Conservation (phyloP, 2,888 invertebrate species). For the Drosophila buzzatii region DNA sequence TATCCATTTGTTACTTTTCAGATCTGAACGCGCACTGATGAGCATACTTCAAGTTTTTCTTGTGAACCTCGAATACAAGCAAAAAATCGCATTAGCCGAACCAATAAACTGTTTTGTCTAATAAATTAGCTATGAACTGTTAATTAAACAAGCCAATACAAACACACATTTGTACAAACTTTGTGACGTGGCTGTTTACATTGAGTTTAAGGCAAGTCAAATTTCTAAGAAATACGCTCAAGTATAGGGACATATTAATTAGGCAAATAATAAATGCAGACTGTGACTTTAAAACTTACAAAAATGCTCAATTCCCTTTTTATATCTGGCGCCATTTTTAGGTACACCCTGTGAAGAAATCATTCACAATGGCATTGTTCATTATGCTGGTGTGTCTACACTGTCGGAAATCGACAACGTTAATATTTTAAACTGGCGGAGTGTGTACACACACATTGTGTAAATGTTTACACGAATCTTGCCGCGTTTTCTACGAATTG, state of each 20-base stretch:
- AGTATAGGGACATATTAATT: not conserved
- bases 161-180: slow-evolving; percentile 44
- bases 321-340: slow-evolving; percentile 19
- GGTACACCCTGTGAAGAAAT: slow-evolving; percentile 12
- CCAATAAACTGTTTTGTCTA: slow-evolving; percentile 64
- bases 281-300: not conserved
- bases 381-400: slow-evolving; percentile 15
- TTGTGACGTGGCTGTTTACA: slow-evolving; percentile 26
- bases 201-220: not conserved
- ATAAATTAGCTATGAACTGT: slow-evolving; percentile 62
- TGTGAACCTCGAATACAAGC: slow-evolving; percentile 30
- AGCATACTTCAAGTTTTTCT: slow-evolving; percentile 10
- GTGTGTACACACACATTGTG: slow-evolving; percentile 24
- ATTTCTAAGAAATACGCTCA: not conserved
- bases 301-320: not conserved
- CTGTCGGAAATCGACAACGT: not conserved
- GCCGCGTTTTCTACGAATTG: slow-evolving; percentile 51
- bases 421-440: not conserved
- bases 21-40: slow-evolving; percentile 45
- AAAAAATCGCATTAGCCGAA: slow-evolving; percentile 45
- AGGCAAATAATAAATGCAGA: not conserved
- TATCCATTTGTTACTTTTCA: slow-evolving; percentile 50
- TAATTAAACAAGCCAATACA: slow-evolving; percentile 61
- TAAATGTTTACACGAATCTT: slow-evolving; percentile 45
- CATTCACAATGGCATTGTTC: slow-evolving; percentile 25